These are phyloP conservation scores for Calliopsis andreniformis DNA, from an alignment of 1,140 invertebrate species.

Conservation along the genomic window DNA sequence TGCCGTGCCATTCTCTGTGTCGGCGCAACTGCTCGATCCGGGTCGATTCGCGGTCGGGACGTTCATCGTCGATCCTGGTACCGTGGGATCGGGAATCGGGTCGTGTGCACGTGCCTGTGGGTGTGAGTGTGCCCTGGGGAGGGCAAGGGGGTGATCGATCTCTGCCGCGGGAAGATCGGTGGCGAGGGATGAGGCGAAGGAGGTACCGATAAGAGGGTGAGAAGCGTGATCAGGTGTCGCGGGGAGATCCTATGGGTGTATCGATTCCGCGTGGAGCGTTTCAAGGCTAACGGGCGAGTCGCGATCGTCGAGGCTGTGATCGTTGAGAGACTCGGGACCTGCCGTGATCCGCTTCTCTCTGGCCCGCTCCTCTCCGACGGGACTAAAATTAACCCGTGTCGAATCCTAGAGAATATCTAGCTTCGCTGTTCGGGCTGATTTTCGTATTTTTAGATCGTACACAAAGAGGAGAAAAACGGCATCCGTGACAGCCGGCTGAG, in stretches of 20 bases:
- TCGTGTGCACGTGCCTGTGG: conserved; percentile 1
- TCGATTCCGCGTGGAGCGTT: conserved; percentile 37
- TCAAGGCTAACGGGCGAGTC: conserved; percentile 25
- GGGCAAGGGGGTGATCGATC: neutral
- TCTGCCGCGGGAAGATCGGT: neutral
- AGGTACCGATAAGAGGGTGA: conserved; percentile 3
- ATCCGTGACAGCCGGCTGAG: conserved; percentile 30
- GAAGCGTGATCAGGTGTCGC: neutral
- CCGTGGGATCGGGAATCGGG: no score
- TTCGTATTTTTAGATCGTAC: conserved; percentile 38
- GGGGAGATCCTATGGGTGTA: conserved; percentile 14
- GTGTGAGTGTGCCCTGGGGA: neutral
- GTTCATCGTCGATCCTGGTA: no score
- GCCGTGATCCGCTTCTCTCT: conserved; percentile 3
- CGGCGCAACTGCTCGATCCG: conserved; percentile 5
- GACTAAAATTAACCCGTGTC: conserved; percentile 50
- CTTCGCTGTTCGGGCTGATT: conserved; percentile 20
- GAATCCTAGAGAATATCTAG: conserved; percentile 47
- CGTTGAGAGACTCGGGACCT: conserved; percentile 6
- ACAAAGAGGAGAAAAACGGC: conserved; percentile 11
- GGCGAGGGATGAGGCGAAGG: neutral
- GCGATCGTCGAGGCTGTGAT: conserved; percentile 11
- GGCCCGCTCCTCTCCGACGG: conserved; percentile 24
- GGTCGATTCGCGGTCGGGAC: neutral
- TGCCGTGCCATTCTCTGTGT: neutral